Evolutionary conservation across 2,888 invertebrate species (phyloP), one percentile per base, ranked within the genome.

Genomic region (Ashinkailepas kermadecensis): DNA sequence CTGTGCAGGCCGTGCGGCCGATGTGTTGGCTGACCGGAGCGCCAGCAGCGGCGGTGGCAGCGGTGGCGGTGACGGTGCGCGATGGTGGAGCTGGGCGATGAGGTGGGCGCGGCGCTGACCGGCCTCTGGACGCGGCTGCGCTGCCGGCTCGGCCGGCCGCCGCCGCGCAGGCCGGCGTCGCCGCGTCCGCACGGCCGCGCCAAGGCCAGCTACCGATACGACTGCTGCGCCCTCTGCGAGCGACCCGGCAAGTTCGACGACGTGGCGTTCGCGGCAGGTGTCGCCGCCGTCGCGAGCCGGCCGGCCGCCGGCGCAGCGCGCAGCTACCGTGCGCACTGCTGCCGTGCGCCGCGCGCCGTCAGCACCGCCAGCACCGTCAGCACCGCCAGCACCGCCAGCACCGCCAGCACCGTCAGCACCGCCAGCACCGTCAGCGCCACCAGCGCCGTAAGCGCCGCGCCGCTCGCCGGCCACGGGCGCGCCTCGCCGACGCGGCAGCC

Each of bases 201-300:
- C 25, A 59, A 79, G 59, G 15, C 79, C 79, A 59, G 79, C 59
- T 79, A 79, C 59, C 79, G 79, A 4, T 79, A 79, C 79, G 13
- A 79, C 58, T 79, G 79, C 79, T 79, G 79, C 59, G 13, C 58
- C 15, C 57, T 23, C 57, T 59, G 25, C 25, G 79, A 79, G 1
- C 79, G 79, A 13, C 25, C 13, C 15, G 23, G 23, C 7, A 12
- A 12, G n/a, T 79, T 58, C 58, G 79, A 79, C 58, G 79, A 79
- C 25, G 58, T 79, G 23, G 79, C 23, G 58, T 79, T 79, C 59
- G 79, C 11, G 10, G 15, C 21, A 67, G n/a, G 10, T 67, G n/a
- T 54, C 74, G 10, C 74, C 3, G 74, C 21, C 54, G 74, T 56
- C 23, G 2, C 56, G 56, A 10, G 15, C 39, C 70, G 54, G 56